Conservation (phyloP, 2,113 vertebrate genomes). For the Xiphophorus maculatus region DNA sequence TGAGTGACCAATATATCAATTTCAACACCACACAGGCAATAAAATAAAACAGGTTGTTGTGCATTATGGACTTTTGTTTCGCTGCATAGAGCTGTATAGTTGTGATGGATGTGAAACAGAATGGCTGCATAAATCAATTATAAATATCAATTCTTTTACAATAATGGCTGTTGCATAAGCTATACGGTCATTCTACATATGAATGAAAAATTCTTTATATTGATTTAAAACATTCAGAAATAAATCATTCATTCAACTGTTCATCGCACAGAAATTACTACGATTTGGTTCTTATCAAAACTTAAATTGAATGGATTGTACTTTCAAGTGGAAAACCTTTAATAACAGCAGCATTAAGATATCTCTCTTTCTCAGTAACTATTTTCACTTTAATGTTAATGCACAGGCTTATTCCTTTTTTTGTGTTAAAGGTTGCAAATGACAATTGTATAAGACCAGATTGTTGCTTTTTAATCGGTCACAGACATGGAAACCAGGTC, state of each 20-base stretch:
- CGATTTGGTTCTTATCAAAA: not conserved
- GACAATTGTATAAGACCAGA: too few species aligned
- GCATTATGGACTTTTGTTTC: conserved; percentile 17
- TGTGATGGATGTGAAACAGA: not conserved
- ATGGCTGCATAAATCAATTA: not conserved
- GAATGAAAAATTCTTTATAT: not conserved
- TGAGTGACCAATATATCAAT: conserved; percentile 36
- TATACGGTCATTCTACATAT: not conserved
- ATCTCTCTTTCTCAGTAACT: too few species aligned
- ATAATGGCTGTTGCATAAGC: not conserved
- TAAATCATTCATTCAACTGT: not conserved
- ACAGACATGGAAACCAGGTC: too few species aligned
- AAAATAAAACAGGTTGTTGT: conserved; percentile 34
- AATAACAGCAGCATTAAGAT: too few species aligned
- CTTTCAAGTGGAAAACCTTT: not conserved
- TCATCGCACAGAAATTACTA: not conserved
- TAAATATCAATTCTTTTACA: not conserved
- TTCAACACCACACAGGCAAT: conserved; percentile 29
- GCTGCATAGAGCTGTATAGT: conserved; percentile 10
- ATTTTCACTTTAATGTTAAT: too few species aligned
- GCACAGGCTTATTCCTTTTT: too few species aligned
- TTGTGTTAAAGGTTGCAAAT: too few species aligned
- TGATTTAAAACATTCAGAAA: not conserved
- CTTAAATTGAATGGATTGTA: not conserved
- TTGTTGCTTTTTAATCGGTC: not conserved